phyloP scores from a whole-genome alignment of 2,113 vertebrate species.

The Mesoclemmys tuberculata region DNA sequence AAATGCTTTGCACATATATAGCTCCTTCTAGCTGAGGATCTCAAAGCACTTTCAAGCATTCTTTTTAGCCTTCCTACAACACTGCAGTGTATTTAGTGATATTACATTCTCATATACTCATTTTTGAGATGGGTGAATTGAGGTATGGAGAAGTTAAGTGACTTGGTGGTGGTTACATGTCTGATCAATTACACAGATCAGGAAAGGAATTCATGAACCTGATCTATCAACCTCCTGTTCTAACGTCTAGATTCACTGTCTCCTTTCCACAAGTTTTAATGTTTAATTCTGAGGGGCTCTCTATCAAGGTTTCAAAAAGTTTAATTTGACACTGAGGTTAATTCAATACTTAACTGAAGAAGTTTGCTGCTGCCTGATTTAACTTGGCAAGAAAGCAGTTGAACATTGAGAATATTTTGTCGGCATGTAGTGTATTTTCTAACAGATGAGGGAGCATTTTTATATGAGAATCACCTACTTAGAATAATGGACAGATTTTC shows the following conservation, averaged over 20 bases:
- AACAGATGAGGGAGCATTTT: constrained; percentile 5
- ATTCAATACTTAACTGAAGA: constrained; percentile 63
- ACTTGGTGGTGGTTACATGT: constrained; percentile 56
- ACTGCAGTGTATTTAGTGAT: neutral
- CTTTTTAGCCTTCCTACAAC: constrained; percentile 40
- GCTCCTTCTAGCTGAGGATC: constrained; percentile 64
- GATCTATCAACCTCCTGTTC: neutral
- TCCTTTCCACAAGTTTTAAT: constrained; percentile 48
- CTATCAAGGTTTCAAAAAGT: constrained; percentile 67
- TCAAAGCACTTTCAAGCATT: constrained; percentile 51
- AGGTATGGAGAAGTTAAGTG: constrained; percentile 49
- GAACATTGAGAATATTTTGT: neutral
- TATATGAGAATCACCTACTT: neutral
- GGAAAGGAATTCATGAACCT: constrained; percentile 34
- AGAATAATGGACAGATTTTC: neutral
- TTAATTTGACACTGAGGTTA: constrained; percentile 56
- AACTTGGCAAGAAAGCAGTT: constrained; percentile 36
- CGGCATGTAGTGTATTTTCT: neutral
- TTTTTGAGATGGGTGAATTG: constrained; percentile 55
- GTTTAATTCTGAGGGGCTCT: constrained; percentile 63
- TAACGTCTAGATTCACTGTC: constrained; percentile 8
- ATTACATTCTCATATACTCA: neutral
- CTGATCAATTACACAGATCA: neutral
- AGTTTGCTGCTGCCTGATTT: constrained; percentile 42
- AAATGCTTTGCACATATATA: constrained; percentile 63